Percentiles rank a stretch among this genome's conserved stretches.
phyloP scores from a whole-genome alignment of 2,797 vertebrate species.

The Taeniopygia guttata region DNA sequence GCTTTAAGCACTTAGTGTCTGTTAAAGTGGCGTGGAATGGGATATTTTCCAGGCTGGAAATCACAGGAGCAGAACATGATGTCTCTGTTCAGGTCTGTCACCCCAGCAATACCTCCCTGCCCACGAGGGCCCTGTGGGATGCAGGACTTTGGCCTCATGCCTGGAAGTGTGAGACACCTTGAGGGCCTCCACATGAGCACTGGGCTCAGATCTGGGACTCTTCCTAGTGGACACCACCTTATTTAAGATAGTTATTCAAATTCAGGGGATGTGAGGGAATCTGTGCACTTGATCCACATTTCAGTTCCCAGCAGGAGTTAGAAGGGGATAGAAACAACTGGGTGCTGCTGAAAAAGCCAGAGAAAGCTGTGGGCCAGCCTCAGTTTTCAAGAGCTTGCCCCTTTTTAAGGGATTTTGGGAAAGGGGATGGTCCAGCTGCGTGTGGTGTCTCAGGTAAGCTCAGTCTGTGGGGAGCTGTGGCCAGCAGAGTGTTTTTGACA shows the following conservation, averaged over 20 bases:
- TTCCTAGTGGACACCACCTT: not conserved
- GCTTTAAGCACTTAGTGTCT: not conserved
- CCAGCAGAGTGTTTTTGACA: not conserved
- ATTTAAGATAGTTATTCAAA: not conserved
- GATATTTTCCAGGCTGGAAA: not conserved
- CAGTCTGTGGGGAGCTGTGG: not conserved
- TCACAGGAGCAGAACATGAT: not conserved
- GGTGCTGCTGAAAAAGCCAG: not conserved
- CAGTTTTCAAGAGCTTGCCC: not conserved
- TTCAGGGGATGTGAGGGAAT: not conserved
- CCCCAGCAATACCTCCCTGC: not conserved
- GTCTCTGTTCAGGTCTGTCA: not conserved
- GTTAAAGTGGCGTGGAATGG: not conserved
- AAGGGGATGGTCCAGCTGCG: not conserved
- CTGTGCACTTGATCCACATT: not conserved
- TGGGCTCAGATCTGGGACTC: not conserved
- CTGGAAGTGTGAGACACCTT: not conserved
- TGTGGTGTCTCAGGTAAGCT: not conserved
- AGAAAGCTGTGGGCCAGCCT: not conserved
- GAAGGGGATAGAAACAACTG: not conserved
- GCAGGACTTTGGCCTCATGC: not conserved
- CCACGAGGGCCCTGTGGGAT: not conserved
- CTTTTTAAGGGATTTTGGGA: not conserved
- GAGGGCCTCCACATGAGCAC: not conserved
- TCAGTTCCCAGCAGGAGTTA: not conserved